phyloP scores from a whole-genome alignment of 2,797 vertebrate species.

The Lates japonicus region DNA sequence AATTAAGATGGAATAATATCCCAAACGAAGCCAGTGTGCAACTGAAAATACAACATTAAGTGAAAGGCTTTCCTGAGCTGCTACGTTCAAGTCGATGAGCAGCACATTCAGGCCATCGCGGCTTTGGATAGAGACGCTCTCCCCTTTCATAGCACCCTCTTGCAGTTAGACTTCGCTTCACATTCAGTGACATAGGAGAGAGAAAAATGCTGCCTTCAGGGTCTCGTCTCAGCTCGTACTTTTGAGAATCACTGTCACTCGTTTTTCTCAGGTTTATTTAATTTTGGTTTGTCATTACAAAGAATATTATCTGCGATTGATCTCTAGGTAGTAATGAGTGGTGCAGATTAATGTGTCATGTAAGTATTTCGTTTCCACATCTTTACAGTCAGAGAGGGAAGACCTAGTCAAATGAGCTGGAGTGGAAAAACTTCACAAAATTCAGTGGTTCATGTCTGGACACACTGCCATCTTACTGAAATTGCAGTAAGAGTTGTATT shows the following conservation, averaged over 20 bases:
- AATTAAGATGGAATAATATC: too few relatives aligned
- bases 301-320: neutral
- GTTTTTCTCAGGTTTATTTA: neutral
- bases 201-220: constrained; percentile 58
- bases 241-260: neutral
- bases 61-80: constrained; percentile 28
- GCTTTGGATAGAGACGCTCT: constrained; percentile 4
- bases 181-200: constrained; percentile 52
- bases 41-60: neutral
- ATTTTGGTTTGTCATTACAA: neutral
- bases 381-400: neutral
- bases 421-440: too few relatives aligned
- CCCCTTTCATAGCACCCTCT: constrained; percentile 59
- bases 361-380: neutral
- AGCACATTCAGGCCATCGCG: constrained; percentile 35
- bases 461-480: neutral
- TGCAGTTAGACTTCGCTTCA: constrained; percentile 54
- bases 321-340: neutral
- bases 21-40: neutral
- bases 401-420: too few relatives aligned
- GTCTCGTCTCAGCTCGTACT: constrained; percentile 36
- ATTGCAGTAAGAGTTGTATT: too few relatives aligned
- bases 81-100: neutral
- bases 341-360: neutral
- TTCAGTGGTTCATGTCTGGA: neutral